Percentiles rank a stretch among this genome's conserved stretches.
phyloP scores from a whole-genome alignment of 2,797 vertebrate genomes.

The Arctocebus calabarensis region DNA sequence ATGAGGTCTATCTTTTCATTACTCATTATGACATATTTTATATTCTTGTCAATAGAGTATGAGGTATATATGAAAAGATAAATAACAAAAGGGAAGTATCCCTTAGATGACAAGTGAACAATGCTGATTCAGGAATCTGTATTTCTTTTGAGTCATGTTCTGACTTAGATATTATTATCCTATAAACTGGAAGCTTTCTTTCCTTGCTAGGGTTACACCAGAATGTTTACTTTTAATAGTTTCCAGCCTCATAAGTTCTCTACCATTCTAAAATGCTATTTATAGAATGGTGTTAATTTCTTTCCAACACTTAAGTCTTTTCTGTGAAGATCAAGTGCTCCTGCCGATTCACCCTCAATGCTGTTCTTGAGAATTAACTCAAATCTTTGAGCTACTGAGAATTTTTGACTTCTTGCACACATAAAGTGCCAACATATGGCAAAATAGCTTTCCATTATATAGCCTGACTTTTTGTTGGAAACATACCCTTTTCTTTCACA shows the following conservation, averaged over 20 bases:
- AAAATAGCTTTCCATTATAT: background rate
- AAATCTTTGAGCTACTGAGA: conserved; percentile 21
- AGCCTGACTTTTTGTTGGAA: background rate
- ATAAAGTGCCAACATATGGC: background rate
- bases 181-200: background rate
- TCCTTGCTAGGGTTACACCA: background rate
- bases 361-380: background rate
- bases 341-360: conserved; percentile 32
- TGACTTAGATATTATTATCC: conserved; percentile 1
- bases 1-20: background rate
- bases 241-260: background rate
- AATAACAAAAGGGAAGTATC: background rate
- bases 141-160: conserved; percentile 40
- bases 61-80: background rate
- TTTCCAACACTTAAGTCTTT: background rate
- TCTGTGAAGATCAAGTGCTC: conserved; percentile 9
- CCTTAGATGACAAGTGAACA: background rate
- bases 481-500: background rate
- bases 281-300: conserved; percentile 27
- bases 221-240: background rate
- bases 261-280: background rate
- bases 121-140: background rate
- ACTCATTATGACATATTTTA: background rate
- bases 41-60: background rate
- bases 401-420: conserved; percentile 5